Evolutionary conservation across 1,140 invertebrate species (phyloP).

Genomic region (Sesamia nonagrioides): DNA sequence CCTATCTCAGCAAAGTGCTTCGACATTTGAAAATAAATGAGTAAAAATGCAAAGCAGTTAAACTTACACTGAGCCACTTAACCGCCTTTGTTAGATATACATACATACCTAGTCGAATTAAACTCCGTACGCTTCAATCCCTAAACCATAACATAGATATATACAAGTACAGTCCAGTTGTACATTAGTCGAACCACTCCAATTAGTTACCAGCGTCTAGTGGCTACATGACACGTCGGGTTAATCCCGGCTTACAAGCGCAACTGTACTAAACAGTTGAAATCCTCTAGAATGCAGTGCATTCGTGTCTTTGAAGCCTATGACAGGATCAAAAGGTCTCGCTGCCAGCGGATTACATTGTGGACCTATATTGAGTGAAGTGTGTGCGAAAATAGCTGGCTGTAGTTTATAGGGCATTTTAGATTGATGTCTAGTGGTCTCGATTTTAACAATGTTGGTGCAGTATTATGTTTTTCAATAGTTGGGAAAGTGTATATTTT

Average conservation of each 20-base stretch:
- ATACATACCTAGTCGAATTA: not conserved
- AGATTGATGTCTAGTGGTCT: conserved; percentile 19
- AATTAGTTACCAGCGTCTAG: conserved; percentile 68
- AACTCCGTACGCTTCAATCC: not conserved
- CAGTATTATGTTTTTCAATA: not conserved
- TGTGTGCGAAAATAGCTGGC: conserved; percentile 32
- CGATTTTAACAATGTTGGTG: conserved; percentile 34
- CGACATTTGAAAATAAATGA: too few species aligned
- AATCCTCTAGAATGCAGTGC: conserved; percentile 71
- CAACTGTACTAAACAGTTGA: conserved; percentile 72
- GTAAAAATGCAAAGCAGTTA: not conserved
- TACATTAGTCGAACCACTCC: conserved; percentile 62
- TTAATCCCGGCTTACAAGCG: conserved; percentile 78
- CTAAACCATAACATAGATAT: not conserved
- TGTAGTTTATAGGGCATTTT: conserved; percentile 43
- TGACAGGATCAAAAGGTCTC: conserved; percentile 80
- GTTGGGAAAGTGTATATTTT: too few species aligned
- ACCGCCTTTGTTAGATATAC: too few species aligned
- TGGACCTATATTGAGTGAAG: conserved; percentile 46
- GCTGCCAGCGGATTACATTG: conserved; percentile 64
- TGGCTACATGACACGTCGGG: conserved; percentile 74
- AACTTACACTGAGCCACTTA: not conserved
- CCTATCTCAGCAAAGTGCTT: too few species aligned
- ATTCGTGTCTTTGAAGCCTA: conserved; percentile 82
- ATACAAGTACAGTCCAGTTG: conserved; percentile 51